Base-by-base conservation (phyloP, 2,113 vertebrate species). In the Polyodon spathula region DNA sequence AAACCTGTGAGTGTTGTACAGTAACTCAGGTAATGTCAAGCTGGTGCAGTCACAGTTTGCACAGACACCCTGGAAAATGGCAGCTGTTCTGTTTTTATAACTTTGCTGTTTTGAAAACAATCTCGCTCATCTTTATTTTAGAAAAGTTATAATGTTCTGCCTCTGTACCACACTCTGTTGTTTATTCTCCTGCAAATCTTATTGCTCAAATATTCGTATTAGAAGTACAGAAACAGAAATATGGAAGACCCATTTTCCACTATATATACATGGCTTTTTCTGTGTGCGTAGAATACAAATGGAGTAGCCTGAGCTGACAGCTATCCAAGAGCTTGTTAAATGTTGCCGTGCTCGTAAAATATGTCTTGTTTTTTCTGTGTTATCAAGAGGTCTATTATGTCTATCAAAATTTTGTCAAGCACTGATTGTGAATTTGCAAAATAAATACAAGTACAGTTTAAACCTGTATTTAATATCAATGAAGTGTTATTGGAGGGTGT, bases 261-360 rank as follows among this genome's bases (percentile, higher is more conserved):
- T 74, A 54, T 60, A 63, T 60, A 43, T 62, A 48, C 39, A 17
- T 56, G 66, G 8, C 41, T 70, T 78, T 67, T 37, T 71, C 71
- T 70, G 16, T 58, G 67, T 51, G 46, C 63, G 68, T 40, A 68
- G 67, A 66, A 66, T 73, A 71, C 46, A 73, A 71, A 76, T 78
- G 68, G 70, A 69, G 56, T 43, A 64, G 58, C 38, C 68, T 41
- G 76, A 73, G 59, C 62, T 63, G 59, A 54, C 71, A 75, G 68
- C 4, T 44, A 65, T 75, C 64, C 60, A 69, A 43, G 64, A 77
- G 44, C 68, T 44, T 62, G 63, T 61, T 61, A 80, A 76, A 72
- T 66, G 38, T 56, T 78, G 65, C 59, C 64, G 67, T 74, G 76
- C 73, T 66, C 40, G 73, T 75, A 68, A 81, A 72, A 66, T 75